phyloP scores from a whole-genome alignment of 1,140 invertebrate genomes.

The Neelides sp. region DNA sequence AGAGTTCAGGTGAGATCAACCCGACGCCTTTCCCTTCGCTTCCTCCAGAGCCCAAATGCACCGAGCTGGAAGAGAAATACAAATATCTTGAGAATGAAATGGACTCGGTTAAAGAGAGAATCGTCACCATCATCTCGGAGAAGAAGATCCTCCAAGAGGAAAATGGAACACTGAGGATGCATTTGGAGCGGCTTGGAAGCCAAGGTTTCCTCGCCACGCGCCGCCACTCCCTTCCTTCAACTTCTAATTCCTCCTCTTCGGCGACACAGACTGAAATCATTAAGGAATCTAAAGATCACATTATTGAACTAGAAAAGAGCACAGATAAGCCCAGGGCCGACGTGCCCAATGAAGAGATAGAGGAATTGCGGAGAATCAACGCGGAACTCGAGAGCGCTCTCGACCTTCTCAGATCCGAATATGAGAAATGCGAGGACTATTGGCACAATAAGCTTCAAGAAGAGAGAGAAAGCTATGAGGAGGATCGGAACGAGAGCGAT shows the following conservation, averaged over 20 bases:
- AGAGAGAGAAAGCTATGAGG: conserved; percentile 57
- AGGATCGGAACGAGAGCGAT: conserved; percentile 60
- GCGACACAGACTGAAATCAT: too few relatives aligned
- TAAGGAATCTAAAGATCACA: too few relatives aligned
- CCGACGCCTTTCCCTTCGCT: too few relatives aligned
- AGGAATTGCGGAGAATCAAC: conserved; percentile 43
- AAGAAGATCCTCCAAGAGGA: conserved; percentile 33
- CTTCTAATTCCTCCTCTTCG: too few relatives aligned
- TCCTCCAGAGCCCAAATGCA: conserved; percentile 7
- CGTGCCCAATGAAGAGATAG: conserved; percentile 37
- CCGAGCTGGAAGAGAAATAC: conserved; percentile 9
- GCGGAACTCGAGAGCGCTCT: conserved; percentile 55
- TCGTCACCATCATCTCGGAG: conserved; percentile 19
- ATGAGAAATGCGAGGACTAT: conserved; percentile 72
- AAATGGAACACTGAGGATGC: conserved; percentile 30
- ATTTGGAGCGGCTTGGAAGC: too few relatives aligned
- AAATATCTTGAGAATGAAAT: conserved; percentile 21
- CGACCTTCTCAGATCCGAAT: conserved; percentile 57
- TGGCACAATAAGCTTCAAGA: conserved; percentile 58
- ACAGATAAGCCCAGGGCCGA: neutral
- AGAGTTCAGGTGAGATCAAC: too few relatives aligned
- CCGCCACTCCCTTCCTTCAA: too few relatives aligned
- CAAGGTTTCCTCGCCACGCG: too few relatives aligned
- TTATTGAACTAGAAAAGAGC: too few relatives aligned
- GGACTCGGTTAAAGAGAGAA: conserved; percentile 13